Evolutionary conservation across 2,797 vertebrate genomes (phyloP), one percentile per base, ranked within the genome.

Genomic region (Malacoctenus gilli): DNA sequence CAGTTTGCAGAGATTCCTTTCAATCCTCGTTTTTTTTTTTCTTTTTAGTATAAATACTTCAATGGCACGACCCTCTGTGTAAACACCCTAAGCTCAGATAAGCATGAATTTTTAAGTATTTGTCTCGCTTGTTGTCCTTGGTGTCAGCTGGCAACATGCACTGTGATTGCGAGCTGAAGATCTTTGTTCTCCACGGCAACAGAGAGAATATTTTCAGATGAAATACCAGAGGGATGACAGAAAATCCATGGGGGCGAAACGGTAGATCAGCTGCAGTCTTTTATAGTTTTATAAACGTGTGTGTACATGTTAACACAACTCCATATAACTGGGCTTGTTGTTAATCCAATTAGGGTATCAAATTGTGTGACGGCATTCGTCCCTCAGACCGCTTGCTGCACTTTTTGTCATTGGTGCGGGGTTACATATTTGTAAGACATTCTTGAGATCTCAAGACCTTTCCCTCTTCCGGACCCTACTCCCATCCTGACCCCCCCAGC

Each of bases 101-200:
- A 3, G 3, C 31, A 44, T 35, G 8, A 5, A 65, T 22, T 23
- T 51, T 69, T 51, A 21, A 56, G 15, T 57, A 49, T 67, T 43
- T 58, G 21, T 56, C 43, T 47, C 9, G 40, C 9, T 7, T 60
- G 15, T 46, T 39, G 13, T 14, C 38, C 16, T 10, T 35, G 8
- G 22, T 50, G 15, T 32, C 20, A 34, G 6, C 10, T 34, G 15
- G 46, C 34, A 34, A 22, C 30, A 40, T 1, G 6, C 13, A 16
- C 23, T 15, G 14, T 15, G n/a, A 47, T 51, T 40, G 35, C 31
- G 37, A 32, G 12, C 7, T 22, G 12, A 65, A 51, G 18, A 40
- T 41, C 22, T 40, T 47, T 30, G n/a, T 48, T 28, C 12, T 38
- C 5, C 4, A 1, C 9, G n/a, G 30, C 51, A 12, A 46, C 9